phyloP scores from a whole-genome alignment of 2,113 vertebrate species.

The Stegostoma tigrinum region DNA sequence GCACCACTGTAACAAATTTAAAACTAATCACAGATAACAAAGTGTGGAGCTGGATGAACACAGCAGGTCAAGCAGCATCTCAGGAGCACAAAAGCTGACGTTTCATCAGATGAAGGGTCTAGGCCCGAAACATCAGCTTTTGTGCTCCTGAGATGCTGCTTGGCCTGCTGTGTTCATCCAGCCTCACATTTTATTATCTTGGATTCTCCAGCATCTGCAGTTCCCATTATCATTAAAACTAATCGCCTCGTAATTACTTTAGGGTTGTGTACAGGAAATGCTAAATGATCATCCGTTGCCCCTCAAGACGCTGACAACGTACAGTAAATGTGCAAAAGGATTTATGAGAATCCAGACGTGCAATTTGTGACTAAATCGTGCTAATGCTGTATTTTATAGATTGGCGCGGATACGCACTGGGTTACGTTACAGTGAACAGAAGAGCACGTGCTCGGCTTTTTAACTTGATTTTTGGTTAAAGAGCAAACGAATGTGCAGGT shows the following conservation, averaged over 20 bases:
- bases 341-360: slow-evolving; percentile 28
- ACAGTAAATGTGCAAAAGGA: slow-evolving; percentile 28
- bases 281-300: slow-evolving; percentile 24
- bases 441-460: slow-evolving; percentile 13
- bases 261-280: slow-evolving; percentile 31
- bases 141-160: no score
- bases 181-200: no score
- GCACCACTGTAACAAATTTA: slow-evolving; percentile 1
- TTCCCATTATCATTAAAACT: slow-evolving; percentile 36
- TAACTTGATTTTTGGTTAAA: background rate
- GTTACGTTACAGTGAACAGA: background rate
- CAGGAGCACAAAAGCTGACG: no score
- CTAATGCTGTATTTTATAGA: background rate
- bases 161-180: no score
- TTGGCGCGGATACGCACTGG: background rate
- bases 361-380: slow-evolving; percentile 1
- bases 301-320: slow-evolving; percentile 1
- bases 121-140: no score
- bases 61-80: no score
- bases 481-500: background rate
- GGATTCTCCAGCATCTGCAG: no score
- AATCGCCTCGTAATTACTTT: slow-evolving; percentile 34
- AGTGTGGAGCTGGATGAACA: no score
- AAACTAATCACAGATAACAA: slow-evolving; percentile 37
- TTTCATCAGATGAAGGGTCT: no score